Percentiles rank a stretch among this genome's conserved stretches.
Evolutionary conservation across 2,888 invertebrate species (phyloP).

Genomic region (Scaptomyza cyrtandrae): DNA sequence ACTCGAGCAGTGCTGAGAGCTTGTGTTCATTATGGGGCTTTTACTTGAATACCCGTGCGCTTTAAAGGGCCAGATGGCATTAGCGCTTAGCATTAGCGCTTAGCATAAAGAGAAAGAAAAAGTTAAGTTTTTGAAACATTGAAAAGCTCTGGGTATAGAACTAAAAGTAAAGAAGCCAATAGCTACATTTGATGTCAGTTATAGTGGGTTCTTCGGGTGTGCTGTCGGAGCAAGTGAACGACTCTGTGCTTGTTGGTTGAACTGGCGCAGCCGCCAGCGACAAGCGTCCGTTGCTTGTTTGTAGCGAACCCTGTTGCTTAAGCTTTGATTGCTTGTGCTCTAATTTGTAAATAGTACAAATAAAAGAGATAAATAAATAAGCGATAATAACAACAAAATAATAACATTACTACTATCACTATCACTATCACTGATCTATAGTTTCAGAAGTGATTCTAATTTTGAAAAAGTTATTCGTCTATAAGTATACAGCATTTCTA

Average conservation of each 20-base stretch:
- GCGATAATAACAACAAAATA: too few species aligned
- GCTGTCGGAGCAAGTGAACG: constrained; percentile 87
- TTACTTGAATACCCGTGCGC: constrained; percentile 33
- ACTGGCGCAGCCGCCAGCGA: constrained; percentile 67
- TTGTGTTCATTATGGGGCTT: constrained; percentile 63
- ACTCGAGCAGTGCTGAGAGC: constrained; percentile 91
- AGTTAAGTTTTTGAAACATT: neutral
- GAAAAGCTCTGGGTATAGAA: constrained; percentile 5
- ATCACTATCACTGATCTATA: too few species aligned
- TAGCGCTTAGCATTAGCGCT: constrained; percentile 72
- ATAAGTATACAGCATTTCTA: too few species aligned
- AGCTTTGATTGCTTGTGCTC: constrained; percentile 87
- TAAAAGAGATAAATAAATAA: constrained; percentile 29
- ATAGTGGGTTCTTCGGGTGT: constrained; percentile 82
- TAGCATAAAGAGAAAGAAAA: neutral
- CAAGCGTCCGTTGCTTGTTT: constrained; percentile 83
- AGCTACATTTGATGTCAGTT: constrained; percentile 72
- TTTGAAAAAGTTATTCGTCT: too few species aligned
- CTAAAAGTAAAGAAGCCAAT: constrained; percentile 34
- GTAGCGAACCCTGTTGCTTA: constrained; percentile 84
- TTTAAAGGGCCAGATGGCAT: constrained; percentile 67
- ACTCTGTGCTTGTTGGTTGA: constrained; percentile 58
- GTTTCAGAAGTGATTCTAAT: too few species aligned
- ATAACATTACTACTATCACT: too few species aligned
- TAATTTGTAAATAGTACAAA: constrained; percentile 84